Conservation (phyloP, 1,140 invertebrate genomes). For the Drosophila gunungcola region DNA sequence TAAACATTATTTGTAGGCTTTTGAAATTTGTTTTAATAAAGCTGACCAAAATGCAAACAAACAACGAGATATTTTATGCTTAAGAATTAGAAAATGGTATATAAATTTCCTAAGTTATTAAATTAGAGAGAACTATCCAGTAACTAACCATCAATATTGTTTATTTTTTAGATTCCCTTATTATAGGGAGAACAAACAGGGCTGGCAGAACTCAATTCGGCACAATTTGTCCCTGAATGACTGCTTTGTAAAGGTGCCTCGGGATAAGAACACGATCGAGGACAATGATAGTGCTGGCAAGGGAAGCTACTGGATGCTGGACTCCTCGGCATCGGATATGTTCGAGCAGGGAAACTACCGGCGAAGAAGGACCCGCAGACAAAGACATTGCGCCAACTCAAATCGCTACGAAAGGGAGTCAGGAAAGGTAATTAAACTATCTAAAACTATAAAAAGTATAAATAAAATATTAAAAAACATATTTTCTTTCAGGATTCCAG, state of each 20-base stretch:
- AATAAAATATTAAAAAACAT: background rate
- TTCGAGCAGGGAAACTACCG: conserved; percentile 96
- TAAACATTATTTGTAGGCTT: too few relatives aligned
- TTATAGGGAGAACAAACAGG: conserved; percentile 91
- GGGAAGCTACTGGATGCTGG: conserved; percentile 94
- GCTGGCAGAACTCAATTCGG: conserved; percentile 93
- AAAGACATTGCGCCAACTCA: conserved; percentile 69
- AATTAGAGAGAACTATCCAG: background rate
- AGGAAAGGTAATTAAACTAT: conserved; percentile 20
- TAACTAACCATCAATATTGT: background rate
- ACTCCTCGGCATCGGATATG: conserved; percentile 94
- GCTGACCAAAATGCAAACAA: too few relatives aligned
- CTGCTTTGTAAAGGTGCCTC: conserved; percentile 94
- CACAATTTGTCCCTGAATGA: conserved; percentile 97
- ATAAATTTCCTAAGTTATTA: too few relatives aligned
- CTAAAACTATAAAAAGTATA: background rate
- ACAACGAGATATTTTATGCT: too few relatives aligned
- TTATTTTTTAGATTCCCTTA: conserved; percentile 88
- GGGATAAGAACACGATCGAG: conserved; percentile 90
- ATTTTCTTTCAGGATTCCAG: conserved; percentile 45
- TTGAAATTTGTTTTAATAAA: background rate
- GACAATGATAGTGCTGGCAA: conserved; percentile 88
- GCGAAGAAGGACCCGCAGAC: conserved; percentile 86
- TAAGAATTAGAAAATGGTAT: too few relatives aligned
- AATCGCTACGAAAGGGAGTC: conserved; percentile 54